Conservation (phyloP, 1,140 invertebrate species). For the Heliconius melpomene region DNA sequence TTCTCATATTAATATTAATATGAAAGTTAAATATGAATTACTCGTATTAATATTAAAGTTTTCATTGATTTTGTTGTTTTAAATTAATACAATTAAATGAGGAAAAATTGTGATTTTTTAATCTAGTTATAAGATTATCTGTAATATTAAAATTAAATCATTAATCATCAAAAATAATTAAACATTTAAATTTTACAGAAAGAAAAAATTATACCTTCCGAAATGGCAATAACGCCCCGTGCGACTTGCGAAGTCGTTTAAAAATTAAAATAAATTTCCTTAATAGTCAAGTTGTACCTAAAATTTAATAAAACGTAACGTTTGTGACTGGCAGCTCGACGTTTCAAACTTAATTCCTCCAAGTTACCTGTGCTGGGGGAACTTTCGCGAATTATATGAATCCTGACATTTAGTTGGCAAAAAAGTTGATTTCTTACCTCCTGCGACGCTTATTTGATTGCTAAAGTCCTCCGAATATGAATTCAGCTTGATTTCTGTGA, state of each 20-base stretch:
- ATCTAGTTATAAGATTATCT: no score
- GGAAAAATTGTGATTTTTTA: no score
- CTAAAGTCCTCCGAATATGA: slow-evolving; percentile 70
- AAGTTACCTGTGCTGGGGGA: slow-evolving; percentile 29
- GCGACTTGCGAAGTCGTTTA: slow-evolving; percentile 19
- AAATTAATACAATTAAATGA: no score
- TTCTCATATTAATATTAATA: no score
- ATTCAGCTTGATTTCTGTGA: slow-evolving; percentile 74
- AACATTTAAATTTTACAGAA: background rate
- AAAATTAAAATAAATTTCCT: slow-evolving; percentile 32
- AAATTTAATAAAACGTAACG: slow-evolving; percentile 38
- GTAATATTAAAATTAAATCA: no score
- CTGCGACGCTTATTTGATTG: slow-evolving; percentile 76
- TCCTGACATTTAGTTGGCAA: slow-evolving; percentile 40
- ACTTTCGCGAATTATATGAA: slow-evolving; percentile 43
- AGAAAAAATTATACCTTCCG: background rate
- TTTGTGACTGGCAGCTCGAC: slow-evolving; percentile 34
- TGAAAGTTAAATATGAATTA: no score
- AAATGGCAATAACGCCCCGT: background rate
- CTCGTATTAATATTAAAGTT: background rate
- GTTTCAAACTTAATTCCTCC: slow-evolving; percentile 31
- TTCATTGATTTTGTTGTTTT: background rate
- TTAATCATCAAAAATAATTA: background rate
- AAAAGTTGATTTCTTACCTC: slow-evolving; percentile 58
- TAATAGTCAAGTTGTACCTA: slow-evolving; percentile 23